phyloP scores from a whole-genome alignment of 2,888 invertebrate genomes.

The Heliconius aoede region DNA sequence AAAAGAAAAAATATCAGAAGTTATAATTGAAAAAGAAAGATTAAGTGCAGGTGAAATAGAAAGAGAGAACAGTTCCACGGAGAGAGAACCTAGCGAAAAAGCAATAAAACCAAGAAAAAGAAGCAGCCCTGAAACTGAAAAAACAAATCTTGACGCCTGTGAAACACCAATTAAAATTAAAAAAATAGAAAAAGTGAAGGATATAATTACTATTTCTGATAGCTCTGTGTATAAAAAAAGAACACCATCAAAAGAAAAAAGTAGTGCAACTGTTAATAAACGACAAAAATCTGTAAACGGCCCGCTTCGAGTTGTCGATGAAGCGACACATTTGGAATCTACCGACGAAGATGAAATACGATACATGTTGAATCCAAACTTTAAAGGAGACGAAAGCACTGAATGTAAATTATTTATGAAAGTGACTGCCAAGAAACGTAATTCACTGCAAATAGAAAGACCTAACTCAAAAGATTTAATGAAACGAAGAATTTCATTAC shows the following conservation, averaged over 20 bases:
- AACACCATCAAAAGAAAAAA: conserved; percentile 63
- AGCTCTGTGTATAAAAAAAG: conserved; percentile 51
- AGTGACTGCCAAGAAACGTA: conserved; percentile 70
- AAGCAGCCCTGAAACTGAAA: conserved; percentile 21
- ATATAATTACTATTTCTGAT: conserved; percentile 47
- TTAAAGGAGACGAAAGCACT: conserved; percentile 58
- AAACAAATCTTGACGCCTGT: not conserved
- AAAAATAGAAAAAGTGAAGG: conserved; percentile 45
- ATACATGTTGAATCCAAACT: conserved; percentile 77
- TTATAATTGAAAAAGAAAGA: conserved; percentile 6
- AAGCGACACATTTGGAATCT: conserved; percentile 54
- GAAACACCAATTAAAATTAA: conserved; percentile 44
- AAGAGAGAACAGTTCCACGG: not conserved
- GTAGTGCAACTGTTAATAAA: conserved; percentile 57
- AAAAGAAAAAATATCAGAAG: not conserved
- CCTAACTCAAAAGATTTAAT: conserved; percentile 71
- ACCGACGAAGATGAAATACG: conserved; percentile 76
- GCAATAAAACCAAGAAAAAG: conserved; percentile 32
- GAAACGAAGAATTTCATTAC: conserved; percentile 70
- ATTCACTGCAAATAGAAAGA: conserved; percentile 73
- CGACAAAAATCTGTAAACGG: conserved; percentile 56
- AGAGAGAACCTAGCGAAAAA: conserved; percentile 11
- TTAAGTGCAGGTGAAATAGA: not conserved
- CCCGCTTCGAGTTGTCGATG: conserved; percentile 49
- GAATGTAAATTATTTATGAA: conserved; percentile 70